Base-by-base conservation (phyloP, 2,888 invertebrate genomes). In the Bembecia ichneumoniformis region DNA sequence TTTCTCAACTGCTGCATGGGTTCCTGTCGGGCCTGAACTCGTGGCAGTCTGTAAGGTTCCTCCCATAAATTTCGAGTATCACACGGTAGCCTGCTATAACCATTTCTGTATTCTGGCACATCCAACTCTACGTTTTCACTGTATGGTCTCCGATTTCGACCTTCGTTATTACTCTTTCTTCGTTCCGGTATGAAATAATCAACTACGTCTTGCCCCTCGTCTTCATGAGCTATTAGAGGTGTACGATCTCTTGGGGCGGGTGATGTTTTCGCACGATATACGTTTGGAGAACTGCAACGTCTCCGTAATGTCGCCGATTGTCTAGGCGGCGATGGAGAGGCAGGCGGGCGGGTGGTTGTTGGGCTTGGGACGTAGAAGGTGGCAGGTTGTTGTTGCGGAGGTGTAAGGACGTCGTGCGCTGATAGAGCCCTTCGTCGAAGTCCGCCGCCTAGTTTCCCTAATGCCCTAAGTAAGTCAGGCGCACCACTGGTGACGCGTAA, bases 281-380 rank as follows among this genome's bases (percentile, higher is more conserved):
- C 86, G 54, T 86, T 86, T 53, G 87, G 86, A 0, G 87, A 87
- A 52, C 87, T 87, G 53, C 86, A 87, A 28, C 87, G 70, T 51
- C 86, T 66, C 16, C 84, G 71, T 20, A 84, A 59, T 14, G 79
- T 78, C 9, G 77, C 66, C 1, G 76, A 71, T 58, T 79, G 86
- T 60, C 73, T 73, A 46, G 79, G 74, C 48, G 74, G 82, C 34
- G 77, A 88, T 3, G 73, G 88, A 45, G 77, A 88, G 11, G 69
- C 74, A 14, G 87, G 83, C 15, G 87, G 80, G 14, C 89, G 81
- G 2, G 69, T 72, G 34, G 87, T 72, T 1, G 88, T 83, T 0
- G 89, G 88, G 68, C 91, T 91, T 51, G 93, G 93, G 34, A 93
- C 93, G 71, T 93, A 93, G 68, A 93, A 93, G 4, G 89, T 90